Conservation (phyloP, 2,888 invertebrate genomes). For the Drosophila colorata region DNA sequence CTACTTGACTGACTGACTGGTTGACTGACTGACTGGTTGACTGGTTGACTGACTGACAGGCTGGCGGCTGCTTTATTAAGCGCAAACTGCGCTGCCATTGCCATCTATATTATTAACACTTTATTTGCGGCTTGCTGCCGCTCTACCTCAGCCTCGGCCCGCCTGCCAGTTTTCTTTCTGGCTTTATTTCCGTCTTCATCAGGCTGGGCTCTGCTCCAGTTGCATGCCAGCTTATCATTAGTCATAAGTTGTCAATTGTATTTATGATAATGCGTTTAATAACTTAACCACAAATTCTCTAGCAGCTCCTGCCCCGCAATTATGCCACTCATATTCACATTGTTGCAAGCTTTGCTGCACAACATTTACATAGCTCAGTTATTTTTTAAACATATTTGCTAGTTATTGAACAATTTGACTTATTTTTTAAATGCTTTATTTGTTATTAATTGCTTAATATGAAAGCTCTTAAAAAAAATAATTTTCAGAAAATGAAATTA, state of each 20-base stretch:
- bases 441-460: slow-evolving; percentile 51
- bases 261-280: slow-evolving; percentile 79
- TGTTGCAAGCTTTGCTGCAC: slow-evolving; percentile 43
- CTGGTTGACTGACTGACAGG: slow-evolving; percentile 45
- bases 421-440: slow-evolving; percentile 35
- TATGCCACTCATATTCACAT: slow-evolving; percentile 40
- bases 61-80: slow-evolving; percentile 72
- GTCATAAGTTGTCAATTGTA: slow-evolving; percentile 81
- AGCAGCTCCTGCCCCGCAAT: slow-evolving; percentile 26
- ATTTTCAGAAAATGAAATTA: not conserved
- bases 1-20: slow-evolving; percentile 29
- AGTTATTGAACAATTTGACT: slow-evolving; percentile 22
- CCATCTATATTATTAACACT: slow-evolving; percentile 82
- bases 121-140: slow-evolving; percentile 64
- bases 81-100: slow-evolving; percentile 75
- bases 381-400: slow-evolving; percentile 33
- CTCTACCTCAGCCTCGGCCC: slow-evolving; percentile 3
- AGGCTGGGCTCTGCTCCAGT: slow-evolving; percentile 48
- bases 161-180: too few relatives aligned
- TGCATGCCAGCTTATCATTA: slow-evolving; percentile 79
- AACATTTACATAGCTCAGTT: slow-evolving; percentile 28
- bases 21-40: slow-evolving; percentile 28
- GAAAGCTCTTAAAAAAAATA: not conserved
- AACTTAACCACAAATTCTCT: slow-evolving; percentile 71
- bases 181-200: slow-evolving; percentile 34